These are phyloP conservation scores for Chironomus riparius DNA, from an alignment of 2,888 invertebrate species.

Conservation along the genomic window DNA sequence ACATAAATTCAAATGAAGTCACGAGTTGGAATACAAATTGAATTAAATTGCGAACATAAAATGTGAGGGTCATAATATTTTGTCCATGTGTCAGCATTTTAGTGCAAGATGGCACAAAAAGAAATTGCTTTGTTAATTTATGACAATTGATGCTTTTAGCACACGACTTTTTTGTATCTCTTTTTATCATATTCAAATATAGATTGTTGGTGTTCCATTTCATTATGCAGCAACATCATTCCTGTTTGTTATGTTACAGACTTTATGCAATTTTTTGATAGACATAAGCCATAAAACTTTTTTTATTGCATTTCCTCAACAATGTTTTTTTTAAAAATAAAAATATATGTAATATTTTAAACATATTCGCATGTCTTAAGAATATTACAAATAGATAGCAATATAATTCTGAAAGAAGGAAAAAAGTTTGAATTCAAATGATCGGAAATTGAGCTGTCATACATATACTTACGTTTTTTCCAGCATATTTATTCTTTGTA, in stretches of 20 bases:
- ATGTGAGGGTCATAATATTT: neutral
- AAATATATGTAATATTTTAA: neutral
- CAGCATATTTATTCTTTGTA: too few relatives aligned
- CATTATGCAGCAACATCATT: constrained; percentile 16
- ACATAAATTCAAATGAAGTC: constrained; percentile 27
- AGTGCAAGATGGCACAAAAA: constrained; percentile 17
- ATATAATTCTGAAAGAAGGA: neutral
- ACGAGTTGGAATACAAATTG: constrained; percentile 26
- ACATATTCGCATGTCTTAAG: neutral
- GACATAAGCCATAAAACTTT: neutral
- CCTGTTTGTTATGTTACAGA: neutral
- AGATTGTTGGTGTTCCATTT: neutral
- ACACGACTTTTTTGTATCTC: too few relatives aligned
- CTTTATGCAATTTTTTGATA: neutral
- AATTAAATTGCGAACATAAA: constrained; percentile 4
- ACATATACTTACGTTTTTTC: neutral
- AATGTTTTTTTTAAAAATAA: neutral
- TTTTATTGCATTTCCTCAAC: neutral
- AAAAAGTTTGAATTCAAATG: neutral
- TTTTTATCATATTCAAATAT: too few relatives aligned
- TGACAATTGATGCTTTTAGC: neutral
- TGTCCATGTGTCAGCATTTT: constrained; percentile 21
- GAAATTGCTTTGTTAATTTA: neutral
- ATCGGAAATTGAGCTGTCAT: constrained; percentile 26
- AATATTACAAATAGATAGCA: neutral